Percentiles rank a stretch among this genome's conserved stretches.
These are phyloP conservation scores for Lacanobia wlatinum DNA, from an alignment of 2,888 invertebrate genomes.

Conservation along the genomic window DNA sequence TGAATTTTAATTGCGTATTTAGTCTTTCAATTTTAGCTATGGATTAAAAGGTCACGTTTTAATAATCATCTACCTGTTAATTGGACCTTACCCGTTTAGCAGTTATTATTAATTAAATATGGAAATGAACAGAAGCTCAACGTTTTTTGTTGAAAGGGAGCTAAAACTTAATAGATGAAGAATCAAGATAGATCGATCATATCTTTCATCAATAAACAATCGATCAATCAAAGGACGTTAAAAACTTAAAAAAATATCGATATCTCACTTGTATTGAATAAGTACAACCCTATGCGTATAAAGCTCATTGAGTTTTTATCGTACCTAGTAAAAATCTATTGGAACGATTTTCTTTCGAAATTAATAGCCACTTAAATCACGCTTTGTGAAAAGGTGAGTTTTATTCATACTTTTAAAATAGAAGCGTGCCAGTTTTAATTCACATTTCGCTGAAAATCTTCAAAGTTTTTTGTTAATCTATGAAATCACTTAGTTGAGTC, in stretches of 20 bases:
- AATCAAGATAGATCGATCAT: neutral
- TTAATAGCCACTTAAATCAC: constrained; percentile 15
- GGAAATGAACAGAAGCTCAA: constrained; percentile 38
- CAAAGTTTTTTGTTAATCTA: neutral
- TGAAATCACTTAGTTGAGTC: constrained; percentile 30
- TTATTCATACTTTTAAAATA: constrained; percentile 19
- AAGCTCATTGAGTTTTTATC: constrained; percentile 4
- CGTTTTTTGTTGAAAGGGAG: constrained; percentile 20
- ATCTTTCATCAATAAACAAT: constrained; percentile 27
- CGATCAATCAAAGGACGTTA: neutral
- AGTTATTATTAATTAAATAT: constrained; percentile 36
- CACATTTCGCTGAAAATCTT: neutral
- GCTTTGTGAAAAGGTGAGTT: constrained; percentile 7
- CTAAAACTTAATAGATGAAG: constrained; percentile 28
- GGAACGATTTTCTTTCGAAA: neutral
- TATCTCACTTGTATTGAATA: neutral
- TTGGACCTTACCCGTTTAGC: constrained; percentile 3
- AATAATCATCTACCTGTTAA: constrained; percentile 1
- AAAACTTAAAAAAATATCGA: constrained; percentile 21
- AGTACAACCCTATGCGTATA: neutral
- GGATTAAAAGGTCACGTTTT: neutral
- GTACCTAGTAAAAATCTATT: constrained; percentile 9
- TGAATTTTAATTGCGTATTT: too few relatives aligned
- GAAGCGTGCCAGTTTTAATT: constrained; percentile 29
- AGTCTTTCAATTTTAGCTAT: neutral